Evolutionary conservation across 2,113 vertebrate species (phyloP), one percentile per base, ranked within the genome.

Genomic region (Peucedramus taeniatus): DNA sequence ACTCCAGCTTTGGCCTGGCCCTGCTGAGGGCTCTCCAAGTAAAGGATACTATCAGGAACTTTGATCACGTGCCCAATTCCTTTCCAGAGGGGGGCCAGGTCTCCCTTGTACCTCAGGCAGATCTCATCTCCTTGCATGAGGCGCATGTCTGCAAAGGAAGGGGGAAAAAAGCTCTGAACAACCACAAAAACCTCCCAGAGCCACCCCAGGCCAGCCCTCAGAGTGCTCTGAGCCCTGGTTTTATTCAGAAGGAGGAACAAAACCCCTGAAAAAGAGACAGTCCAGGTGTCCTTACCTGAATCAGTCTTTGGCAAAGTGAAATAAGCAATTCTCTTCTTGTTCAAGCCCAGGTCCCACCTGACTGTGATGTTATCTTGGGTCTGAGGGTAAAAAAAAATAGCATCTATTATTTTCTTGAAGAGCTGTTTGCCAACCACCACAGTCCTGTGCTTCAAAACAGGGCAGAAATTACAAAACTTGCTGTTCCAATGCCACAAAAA

Each of bases 291-390:
- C 98, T 98, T 97, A 99, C 98, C 99, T 98, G 99, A 99, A 94
- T 99, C 99, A 79, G 99, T 99, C 99, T 99, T 99, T 97, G 99
- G 99, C 96, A 99, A 98, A 76, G 99, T 99, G 98, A 99, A 99
- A 98, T 99, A 99, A 92, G 99, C 99, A 98, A 99, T 99, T 98
- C 99, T 98, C 97, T 99, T 99, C 99, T 99, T 99, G 98, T 99
- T 99, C 97, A 99, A 98, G 87, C 99, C 99, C 98, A 99, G 98
- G 97, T 99, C 99, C 99, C 99, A 99, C 96, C 99, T 98, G 96
- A 99, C 99, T 23, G 99, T 99, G 98, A 99, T 99, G 98, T 99
- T 99, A 97, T 99, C 99, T 97, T 99, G 99, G 91, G 99, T 99
- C 99, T 99, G 98, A 78, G 37, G 54, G 82, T 12, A 3, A 94